Evolutionary conservation across 2,113 vertebrate genomes (phyloP).

Genomic region (Onychorhynchus coronatus): DNA sequence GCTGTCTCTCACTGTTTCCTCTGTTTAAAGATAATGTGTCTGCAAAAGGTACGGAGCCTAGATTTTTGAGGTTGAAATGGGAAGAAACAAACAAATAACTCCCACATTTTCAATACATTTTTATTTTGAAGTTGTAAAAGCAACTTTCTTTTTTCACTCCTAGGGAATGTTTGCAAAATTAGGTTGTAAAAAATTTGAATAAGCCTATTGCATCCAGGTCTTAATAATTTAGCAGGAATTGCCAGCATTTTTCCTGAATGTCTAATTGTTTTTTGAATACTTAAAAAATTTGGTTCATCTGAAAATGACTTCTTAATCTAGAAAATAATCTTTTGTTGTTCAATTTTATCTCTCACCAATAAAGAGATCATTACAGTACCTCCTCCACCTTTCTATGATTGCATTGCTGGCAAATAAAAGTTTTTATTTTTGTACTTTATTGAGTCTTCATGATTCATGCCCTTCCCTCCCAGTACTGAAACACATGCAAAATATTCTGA

Average conservation of each 20-base stretch:
- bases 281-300: not conserved
- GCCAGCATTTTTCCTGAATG: not conserved
- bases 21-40: not conserved
- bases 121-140: not conserved
- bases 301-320: constrained; percentile 4
- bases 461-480: not conserved
- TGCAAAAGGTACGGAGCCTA: not conserved
- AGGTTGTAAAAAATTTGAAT: not conserved
- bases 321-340: constrained; percentile 5
- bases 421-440: not conserved
- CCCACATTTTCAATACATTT: not conserved
- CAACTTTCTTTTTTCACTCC: not conserved
- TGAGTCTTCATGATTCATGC: not conserved
- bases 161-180: not conserved
- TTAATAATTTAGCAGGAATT: not conserved
- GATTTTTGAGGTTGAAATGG: not conserved
- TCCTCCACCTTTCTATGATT: constrained; percentile 21
- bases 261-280: not conserved
- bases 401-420: constrained; percentile 12
- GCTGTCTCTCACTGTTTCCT: not conserved
- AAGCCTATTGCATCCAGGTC: not conserved
- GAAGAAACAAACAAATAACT: not conserved
- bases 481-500: not conserved
- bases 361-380: not conserved
- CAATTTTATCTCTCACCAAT: constrained; percentile 1